Percentiles rank a stretch among this genome's conserved stretches.
These are phyloP conservation scores for Scarus forsteni DNA, from an alignment of 2,797 vertebrate genomes.

Conservation along the genomic window DNA sequence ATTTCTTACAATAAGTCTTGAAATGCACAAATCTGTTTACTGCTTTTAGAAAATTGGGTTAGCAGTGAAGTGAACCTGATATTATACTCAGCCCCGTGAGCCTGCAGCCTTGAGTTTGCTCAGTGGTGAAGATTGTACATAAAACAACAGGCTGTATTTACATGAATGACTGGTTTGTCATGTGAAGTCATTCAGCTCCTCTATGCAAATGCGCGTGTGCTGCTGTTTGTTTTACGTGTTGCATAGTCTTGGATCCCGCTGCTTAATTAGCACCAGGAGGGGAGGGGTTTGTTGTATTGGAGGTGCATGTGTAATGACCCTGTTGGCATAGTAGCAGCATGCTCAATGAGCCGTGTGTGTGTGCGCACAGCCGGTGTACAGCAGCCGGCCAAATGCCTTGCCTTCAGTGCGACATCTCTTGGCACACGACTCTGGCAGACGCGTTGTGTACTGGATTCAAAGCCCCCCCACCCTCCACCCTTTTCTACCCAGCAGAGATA, in stretches of 20 bases:
- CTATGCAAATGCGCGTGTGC: slow-evolving; percentile 40
- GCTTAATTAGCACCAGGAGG: slow-evolving; percentile 77
- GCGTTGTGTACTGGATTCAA: slow-evolving; percentile 22
- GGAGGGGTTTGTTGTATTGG: slow-evolving; percentile 82
- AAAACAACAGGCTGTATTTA: not conserved
- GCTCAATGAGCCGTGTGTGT: slow-evolving; percentile 83
- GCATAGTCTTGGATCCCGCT: slow-evolving; percentile 65
- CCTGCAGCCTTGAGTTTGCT: not conserved
- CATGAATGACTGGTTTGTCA: slow-evolving; percentile 1
- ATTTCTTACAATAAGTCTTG: too few species aligned
- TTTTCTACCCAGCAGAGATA: slow-evolving; percentile 28
- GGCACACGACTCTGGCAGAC: slow-evolving; percentile 64
- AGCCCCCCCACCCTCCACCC: slow-evolving; percentile 20
- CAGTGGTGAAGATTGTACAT: not conserved
- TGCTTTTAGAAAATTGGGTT: too few species aligned
- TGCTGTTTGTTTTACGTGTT: slow-evolving; percentile 59
- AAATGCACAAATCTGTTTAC: too few species aligned
- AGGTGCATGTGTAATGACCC: slow-evolving; percentile 81
- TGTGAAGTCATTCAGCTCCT: slow-evolving; percentile 28
- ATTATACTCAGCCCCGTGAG: too few species aligned
- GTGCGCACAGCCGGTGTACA: slow-evolving; percentile 58
- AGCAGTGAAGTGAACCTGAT: too few species aligned
- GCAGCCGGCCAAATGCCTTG: slow-evolving; percentile 74
- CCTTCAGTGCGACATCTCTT: slow-evolving; percentile 71
- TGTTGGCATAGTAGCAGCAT: slow-evolving; percentile 85